These are phyloP conservation scores for Columbina picui DNA, from an alignment of 2,113 vertebrate species.

Conservation along the genomic window DNA sequence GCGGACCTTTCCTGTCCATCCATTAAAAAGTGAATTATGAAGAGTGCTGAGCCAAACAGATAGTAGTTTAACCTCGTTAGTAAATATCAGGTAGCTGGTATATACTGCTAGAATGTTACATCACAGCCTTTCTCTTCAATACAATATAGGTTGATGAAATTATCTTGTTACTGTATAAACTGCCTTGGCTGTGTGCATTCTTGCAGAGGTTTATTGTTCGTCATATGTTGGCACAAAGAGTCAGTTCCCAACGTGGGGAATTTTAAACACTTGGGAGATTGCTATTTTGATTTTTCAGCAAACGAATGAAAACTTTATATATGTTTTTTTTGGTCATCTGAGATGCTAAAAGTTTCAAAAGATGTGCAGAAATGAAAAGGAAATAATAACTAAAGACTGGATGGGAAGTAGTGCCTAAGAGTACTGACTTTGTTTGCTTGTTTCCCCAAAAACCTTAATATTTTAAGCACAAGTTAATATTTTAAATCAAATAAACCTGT, in stretches of 20 bases:
- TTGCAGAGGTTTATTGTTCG: conserved; percentile 56
- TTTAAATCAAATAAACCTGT: conserved; percentile 54
- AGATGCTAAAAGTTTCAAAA: conserved; percentile 68
- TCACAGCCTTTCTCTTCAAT: conserved; percentile 42
- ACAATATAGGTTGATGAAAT: conserved; percentile 50
- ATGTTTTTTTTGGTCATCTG: background rate
- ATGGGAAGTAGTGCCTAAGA: conserved; percentile 58
- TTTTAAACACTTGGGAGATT: conserved; percentile 66
- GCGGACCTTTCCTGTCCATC: conserved; percentile 63
- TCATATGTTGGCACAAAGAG: conserved; percentile 47
- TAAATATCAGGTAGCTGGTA: conserved; percentile 56
- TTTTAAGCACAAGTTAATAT: conserved; percentile 46
- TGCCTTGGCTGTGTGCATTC: background rate
- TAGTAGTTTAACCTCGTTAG: conserved; percentile 62
- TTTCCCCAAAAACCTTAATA: conserved; percentile 34
- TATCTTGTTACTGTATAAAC: conserved; percentile 41
- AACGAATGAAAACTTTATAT: conserved; percentile 72
- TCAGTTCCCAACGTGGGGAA: conserved; percentile 37
- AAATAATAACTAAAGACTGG: conserved; percentile 74
- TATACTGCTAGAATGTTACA: conserved; percentile 46
- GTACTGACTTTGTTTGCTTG: conserved; percentile 60
- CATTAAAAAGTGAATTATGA: conserved; percentile 63
- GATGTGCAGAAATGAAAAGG: conserved; percentile 70
- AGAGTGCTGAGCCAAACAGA: conserved; percentile 67
- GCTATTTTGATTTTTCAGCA: conserved; percentile 66